Evolutionary conservation across 2,797 vertebrate genomes (phyloP), one percentile per base, ranked within the genome.

Genomic region (Ptychobarbus kaznakovi): DNA sequence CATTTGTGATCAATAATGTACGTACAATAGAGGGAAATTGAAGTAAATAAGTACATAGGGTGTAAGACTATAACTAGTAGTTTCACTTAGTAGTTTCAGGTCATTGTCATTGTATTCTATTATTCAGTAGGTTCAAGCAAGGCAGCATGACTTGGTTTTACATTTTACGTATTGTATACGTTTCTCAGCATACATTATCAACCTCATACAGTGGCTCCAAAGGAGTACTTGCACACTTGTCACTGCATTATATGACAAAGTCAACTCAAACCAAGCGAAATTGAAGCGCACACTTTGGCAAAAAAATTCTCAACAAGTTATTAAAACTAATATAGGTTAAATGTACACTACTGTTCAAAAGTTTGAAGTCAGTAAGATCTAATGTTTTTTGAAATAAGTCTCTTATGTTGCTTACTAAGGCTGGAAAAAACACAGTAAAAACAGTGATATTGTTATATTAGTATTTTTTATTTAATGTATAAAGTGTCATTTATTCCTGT

Each of bases 291-390:
- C 22, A 46, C 22, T 46, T 44, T 13, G 12, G 68, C 11, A 16
- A 78, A 61, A 42, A 78, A 63, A n/a, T n/a, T n/a, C n/a, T n/a
- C n/a, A n/a, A n/a, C n/a, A n/a, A 42, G 70, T 73, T 16, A 9
- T 73, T 73, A 16, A 72, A 44, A 15, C 42, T 8, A 46, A 72
- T 72, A 42, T 44, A 25, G 69, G 40, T n/a, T 42, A 70, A 70
- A 42, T 42, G 38, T 3, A n/a, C 20, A 69, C 20, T 11, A 70
- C 38, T 7, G 10, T 42, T 70, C 20, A 42, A 70, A 70, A 42
- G 28, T 32, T 28, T 28, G 5, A 65, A 65, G 63, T 32, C 63
- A 1, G 28, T 16, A 32, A 16, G 63, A 32, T 65, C 3, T 6
- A 32, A 32, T 66, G 28, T 16, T 32, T 32, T 32, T 66, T 8